Evolutionary conservation across 2,888 invertebrate genomes (phyloP).

Genomic region (Papilio demoleus): DNA sequence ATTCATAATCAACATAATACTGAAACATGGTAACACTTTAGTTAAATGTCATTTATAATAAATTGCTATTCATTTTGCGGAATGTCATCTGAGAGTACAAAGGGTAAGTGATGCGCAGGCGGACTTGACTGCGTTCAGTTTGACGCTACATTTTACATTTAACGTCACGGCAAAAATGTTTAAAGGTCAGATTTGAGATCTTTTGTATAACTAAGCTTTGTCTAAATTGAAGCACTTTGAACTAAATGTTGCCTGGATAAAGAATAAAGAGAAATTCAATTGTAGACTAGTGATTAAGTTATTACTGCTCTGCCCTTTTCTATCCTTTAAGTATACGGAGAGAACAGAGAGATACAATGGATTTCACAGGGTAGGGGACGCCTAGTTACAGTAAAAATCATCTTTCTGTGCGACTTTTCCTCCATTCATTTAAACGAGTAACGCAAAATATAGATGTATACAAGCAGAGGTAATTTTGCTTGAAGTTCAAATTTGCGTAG

Average conservation of each 20-base stretch:
- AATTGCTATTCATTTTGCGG: constrained; percentile 5
- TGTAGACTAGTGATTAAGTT: background rate
- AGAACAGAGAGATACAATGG: too few species aligned
- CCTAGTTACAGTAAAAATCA: too few species aligned
- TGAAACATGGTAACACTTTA: background rate
- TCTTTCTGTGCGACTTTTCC: too few species aligned
- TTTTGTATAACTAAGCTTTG: constrained; percentile 20
- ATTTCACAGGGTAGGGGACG: too few species aligned
- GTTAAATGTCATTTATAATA: constrained; percentile 11
- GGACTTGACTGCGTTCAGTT: constrained; percentile 18
- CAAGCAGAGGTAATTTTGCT: too few species aligned
- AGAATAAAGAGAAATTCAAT: background rate
- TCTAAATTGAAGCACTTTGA: constrained; percentile 9
- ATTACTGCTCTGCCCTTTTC: too few species aligned
- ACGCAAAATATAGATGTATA: too few species aligned
- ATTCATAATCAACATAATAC: background rate
- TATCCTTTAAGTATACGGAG: too few species aligned
- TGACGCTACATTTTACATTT: constrained; percentile 10
- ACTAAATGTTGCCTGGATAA: background rate
- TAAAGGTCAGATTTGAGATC: constrained; percentile 32
- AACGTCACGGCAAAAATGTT: constrained; percentile 31
- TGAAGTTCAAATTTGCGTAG: too few species aligned
- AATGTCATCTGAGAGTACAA: constrained; percentile 17
- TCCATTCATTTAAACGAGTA: too few species aligned
- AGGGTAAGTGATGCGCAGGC: constrained; percentile 27